These are phyloP conservation scores for Sebastes itinus DNA, from an alignment of 2,797 vertebrate species.

Conservation along the genomic window DNA sequence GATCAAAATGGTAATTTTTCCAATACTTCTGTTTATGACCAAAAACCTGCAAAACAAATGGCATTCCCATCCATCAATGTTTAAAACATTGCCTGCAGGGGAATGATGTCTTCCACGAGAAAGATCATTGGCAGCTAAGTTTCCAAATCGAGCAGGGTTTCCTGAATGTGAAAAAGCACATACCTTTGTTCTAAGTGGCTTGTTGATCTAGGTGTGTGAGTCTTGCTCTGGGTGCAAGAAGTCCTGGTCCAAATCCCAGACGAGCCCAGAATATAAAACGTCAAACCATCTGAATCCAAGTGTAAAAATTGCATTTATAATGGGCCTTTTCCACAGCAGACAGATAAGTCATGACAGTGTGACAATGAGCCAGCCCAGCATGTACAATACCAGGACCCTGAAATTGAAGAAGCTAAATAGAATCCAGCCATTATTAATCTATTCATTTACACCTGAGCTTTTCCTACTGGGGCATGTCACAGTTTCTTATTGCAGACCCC, in stretches of 20 bases:
- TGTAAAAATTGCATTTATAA: background rate
- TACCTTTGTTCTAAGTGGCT: too few relatives aligned
- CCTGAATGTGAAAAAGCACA: too few relatives aligned
- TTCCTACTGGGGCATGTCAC: background rate
- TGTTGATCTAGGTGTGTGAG: too few relatives aligned
- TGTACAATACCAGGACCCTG: background rate
- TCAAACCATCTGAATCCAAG: background rate
- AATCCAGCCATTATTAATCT: background rate
- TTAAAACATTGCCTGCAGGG: too few relatives aligned
- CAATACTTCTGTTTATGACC: background rate
- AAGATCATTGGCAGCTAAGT: background rate
- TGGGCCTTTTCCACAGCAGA: background rate
- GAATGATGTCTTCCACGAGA: background rate
- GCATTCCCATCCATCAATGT: too few relatives aligned
- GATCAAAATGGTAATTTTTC: background rate
- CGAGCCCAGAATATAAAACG: background rate
- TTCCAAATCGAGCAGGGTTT: background rate
- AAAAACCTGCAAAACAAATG: too few relatives aligned
- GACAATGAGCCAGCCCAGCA: background rate
- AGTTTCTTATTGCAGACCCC: too few relatives aligned
- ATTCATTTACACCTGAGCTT: background rate
- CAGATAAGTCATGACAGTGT: background rate
- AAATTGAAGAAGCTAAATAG: background rate
- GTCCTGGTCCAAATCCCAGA: background rate
- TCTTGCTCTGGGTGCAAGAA: too few relatives aligned